Evolutionary conservation across 2,797 vertebrate genomes (phyloP).

Genomic region (Hippoglossus hippoglossus): DNA sequence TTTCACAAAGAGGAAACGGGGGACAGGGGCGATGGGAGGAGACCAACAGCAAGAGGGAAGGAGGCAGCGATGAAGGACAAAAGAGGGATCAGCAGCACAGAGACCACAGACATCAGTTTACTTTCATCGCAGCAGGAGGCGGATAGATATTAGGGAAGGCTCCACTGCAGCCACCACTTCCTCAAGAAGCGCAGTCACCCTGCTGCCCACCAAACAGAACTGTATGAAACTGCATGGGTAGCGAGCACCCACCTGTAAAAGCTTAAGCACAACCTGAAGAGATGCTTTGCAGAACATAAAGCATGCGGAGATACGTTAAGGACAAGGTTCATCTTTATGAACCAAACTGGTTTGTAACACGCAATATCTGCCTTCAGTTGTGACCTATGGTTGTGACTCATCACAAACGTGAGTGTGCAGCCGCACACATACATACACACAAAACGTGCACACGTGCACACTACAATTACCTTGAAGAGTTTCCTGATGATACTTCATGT

Average conservation of each 20-base stretch:
- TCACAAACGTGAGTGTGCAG: conserved; percentile 27
- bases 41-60: conserved; percentile 34
- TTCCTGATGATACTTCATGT: conserved; percentile 23
- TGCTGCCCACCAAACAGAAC: conserved; percentile 22
- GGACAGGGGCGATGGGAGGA: conserved; percentile 20
- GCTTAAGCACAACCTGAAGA: conserved; percentile 34
- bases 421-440: conserved; percentile 9
- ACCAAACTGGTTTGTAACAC: background rate
- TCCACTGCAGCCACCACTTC: conserved; percentile 25
- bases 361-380: conserved; percentile 44
- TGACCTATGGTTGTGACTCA: conserved; percentile 62
- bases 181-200: conserved; percentile 17
- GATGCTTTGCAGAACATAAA: conserved; percentile 32
- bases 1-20: conserved; percentile 16
- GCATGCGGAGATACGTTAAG: conserved; percentile 19
- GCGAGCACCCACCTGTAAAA: conserved; percentile 24
- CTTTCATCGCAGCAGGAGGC: conserved; percentile 58
- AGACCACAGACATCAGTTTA: conserved; percentile 42
- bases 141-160: conserved; percentile 17
- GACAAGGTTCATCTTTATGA: conserved; percentile 14
- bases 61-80: conserved; percentile 43
- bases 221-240: conserved; percentile 26
- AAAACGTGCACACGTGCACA: background rate
- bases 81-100: conserved; percentile 43
- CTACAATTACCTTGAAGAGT: conserved; percentile 25